Conservation (phyloP, 2,797 vertebrate genomes). For the Poeciliopsis turneri region DNA sequence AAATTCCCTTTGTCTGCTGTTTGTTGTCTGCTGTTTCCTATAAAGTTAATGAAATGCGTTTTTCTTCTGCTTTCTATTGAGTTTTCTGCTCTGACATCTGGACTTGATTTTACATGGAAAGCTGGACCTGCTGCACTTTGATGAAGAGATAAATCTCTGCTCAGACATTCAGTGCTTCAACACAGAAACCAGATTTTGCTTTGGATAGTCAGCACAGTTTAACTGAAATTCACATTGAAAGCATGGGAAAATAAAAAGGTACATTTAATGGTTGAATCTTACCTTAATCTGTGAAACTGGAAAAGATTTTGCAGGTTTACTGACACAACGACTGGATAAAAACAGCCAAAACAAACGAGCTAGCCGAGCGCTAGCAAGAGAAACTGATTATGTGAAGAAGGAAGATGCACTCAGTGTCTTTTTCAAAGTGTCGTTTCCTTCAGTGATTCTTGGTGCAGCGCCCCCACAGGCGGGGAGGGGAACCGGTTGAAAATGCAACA, state of each 20-base stretch:
- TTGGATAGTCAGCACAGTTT: not conserved
- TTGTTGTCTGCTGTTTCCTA: not conserved
- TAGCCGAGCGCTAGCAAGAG: too few relatives aligned
- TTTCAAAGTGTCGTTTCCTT: too few relatives aligned
- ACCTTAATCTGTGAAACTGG: not conserved
- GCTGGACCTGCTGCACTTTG: constrained; percentile 21
- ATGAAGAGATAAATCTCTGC: constrained; percentile 11
- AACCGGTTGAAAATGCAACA: too few relatives aligned
- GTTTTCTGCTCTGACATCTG: constrained; percentile 55
- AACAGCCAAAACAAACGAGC: too few relatives aligned
- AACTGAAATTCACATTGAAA: not conserved
- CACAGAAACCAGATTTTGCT: not conserved
- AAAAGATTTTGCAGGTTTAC: not conserved
- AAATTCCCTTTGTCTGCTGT: not conserved
- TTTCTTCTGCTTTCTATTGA: constrained; percentile 29
- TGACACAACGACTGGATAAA: not conserved
- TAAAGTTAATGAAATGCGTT: constrained; percentile 11
- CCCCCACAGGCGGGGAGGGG: too few relatives aligned
- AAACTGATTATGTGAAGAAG: too few relatives aligned
- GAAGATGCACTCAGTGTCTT: too few relatives aligned
- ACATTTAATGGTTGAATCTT: not conserved
- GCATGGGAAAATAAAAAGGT: not conserved
- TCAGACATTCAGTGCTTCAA: constrained; percentile 12
- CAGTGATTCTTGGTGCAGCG: too few relatives aligned
- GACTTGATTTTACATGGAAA: constrained; percentile 42